Conservation (phyloP, 2,888 invertebrate genomes). For the Melieria crassipennis region DNA sequence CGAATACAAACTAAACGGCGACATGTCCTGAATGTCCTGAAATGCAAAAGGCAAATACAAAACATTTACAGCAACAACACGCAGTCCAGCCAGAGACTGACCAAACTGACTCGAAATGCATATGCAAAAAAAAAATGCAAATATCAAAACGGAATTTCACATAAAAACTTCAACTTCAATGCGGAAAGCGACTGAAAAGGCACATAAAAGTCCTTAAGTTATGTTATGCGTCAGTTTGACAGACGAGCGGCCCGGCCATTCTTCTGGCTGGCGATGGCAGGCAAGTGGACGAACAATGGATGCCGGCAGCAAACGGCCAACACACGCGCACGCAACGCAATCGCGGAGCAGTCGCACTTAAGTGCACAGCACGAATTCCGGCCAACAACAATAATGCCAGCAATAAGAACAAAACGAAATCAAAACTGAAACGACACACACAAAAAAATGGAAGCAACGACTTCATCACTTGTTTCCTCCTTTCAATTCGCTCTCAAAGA, state of each 20-base stretch:
- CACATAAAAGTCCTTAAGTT: slow-evolving; percentile 65
- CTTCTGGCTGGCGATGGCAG: not conserved
- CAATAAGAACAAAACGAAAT: slow-evolving; percentile 6
- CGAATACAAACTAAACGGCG: no score
- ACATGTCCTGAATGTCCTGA: no score
- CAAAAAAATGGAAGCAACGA: slow-evolving; percentile 49
- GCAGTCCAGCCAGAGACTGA: not conserved
- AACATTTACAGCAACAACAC: slow-evolving; percentile 1
- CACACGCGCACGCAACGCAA: not conserved
- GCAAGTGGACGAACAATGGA: no score
- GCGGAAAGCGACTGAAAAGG: slow-evolving; percentile 50
- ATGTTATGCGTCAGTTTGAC: slow-evolving; percentile 46
- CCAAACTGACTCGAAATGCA: not conserved
- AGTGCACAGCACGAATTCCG: not conserved
- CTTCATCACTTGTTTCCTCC: slow-evolving; percentile 64
- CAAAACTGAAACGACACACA: slow-evolving; percentile 21
- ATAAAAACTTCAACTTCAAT: slow-evolving; percentile 7
- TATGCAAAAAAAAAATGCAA: no score
- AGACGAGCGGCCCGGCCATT: slow-evolving; percentile 21
- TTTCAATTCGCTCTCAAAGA: slow-evolving; percentile 29
- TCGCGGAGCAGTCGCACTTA: not conserved
- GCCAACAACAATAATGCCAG: not conserved
- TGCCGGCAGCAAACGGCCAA: no score
- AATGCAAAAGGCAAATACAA: not conserved
- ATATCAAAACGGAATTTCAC: not conserved